These are phyloP conservation scores for Blomia tropicalis DNA, from an alignment of 2,888 invertebrate genomes.

Conservation along the genomic window DNA sequence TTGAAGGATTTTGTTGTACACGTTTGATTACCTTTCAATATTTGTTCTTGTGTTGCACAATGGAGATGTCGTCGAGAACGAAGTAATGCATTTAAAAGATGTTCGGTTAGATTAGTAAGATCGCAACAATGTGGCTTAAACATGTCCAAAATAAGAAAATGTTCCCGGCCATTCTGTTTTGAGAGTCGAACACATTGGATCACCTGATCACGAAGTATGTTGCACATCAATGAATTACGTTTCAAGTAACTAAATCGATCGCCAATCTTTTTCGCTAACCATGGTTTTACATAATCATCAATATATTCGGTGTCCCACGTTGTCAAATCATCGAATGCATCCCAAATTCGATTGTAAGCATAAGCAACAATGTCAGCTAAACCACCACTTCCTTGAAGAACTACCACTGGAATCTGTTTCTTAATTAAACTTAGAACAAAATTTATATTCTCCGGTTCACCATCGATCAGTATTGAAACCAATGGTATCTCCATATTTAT, in stretches of 20 bases:
- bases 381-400: constrained; percentile 36
- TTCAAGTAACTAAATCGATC: constrained; percentile 34
- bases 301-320: constrained; percentile 34
- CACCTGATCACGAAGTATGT: constrained; percentile 33
- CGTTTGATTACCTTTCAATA: neutral
- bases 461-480: constrained; percentile 36
- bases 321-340: constrained; percentile 29
- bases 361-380: constrained; percentile 36
- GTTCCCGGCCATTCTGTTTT: constrained; percentile 33
- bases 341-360: constrained; percentile 34
- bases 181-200: constrained; percentile 35
- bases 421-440: constrained; percentile 35
- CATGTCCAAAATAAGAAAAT: constrained; percentile 35
- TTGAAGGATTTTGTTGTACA: neutral
- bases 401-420: constrained; percentile 35
- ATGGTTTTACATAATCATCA: constrained; percentile 35
- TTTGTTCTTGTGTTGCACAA: neutral
- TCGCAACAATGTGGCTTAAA: constrained; percentile 33
- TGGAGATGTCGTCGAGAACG: constrained; percentile 29
- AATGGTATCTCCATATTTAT: constrained; percentile 33
- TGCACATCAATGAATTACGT: constrained; percentile 34
- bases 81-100: constrained; percentile 35
- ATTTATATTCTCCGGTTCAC: constrained; percentile 34
- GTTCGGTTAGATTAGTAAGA: constrained; percentile 35
- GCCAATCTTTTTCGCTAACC: constrained; percentile 35